Evolutionary conservation across 2,113 vertebrate species (phyloP).

Genomic region (Scolopax mira): DNA sequence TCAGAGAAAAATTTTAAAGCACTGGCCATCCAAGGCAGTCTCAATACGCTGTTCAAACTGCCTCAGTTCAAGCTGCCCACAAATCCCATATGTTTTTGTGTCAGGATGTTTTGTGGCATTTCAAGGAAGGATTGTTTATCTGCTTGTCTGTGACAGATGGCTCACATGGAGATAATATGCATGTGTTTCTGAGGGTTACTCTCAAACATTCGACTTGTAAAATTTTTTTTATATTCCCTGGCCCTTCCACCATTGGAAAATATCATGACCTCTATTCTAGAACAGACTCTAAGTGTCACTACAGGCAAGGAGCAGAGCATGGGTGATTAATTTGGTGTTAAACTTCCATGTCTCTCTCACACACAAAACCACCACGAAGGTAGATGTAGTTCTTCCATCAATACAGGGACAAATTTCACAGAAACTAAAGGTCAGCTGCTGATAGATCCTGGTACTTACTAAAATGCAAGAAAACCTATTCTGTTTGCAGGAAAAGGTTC

Average conservation of each 20-base stretch:
- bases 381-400: neutral
- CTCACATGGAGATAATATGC: neutral
- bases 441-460: neutral
- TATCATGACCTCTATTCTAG: neutral
- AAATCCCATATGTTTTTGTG: neutral
- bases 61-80: neutral
- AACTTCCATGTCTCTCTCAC: neutral
- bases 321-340: neutral
- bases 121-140: neutral
- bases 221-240: neutral
- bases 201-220: neutral
- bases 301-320: neutral
- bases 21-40: neutral
- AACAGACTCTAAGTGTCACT: neutral
- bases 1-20: neutral
- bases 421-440: neutral
- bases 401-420: neutral
- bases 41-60: neutral
- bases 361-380: fast-evolving
- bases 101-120: neutral
- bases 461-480: neutral
- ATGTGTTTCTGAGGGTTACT: neutral
- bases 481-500: neutral
- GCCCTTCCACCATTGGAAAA: neutral
- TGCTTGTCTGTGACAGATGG: neutral